Evolutionary conservation across 92 coral and sea anemone species (phyloP).

Genomic region (Metridium senile): DNA sequence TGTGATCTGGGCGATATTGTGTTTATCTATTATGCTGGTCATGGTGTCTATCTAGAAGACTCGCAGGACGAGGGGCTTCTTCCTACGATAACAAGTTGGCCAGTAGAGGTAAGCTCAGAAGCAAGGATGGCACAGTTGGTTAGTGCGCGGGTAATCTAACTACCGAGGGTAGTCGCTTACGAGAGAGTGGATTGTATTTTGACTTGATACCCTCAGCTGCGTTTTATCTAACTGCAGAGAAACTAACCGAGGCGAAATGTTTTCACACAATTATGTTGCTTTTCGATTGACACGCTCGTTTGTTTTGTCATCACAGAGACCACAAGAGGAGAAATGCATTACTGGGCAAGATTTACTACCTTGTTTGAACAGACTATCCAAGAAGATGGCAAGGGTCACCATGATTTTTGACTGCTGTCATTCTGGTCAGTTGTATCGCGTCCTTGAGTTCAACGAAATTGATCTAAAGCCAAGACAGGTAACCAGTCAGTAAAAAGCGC

Average conservation of each 20-base stretch:
- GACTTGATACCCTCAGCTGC: too few relatives aligned
- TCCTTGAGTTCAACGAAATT: constrained; percentile 8
- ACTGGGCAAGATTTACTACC: constrained; percentile 15
- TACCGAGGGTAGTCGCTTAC: not conserved
- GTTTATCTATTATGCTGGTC: constrained; percentile 14
- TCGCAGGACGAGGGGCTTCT: constrained; percentile 18
- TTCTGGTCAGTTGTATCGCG: constrained; percentile 31
- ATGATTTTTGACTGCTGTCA: constrained; percentile 25
- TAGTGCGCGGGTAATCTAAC: not conserved
- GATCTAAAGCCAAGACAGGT: constrained; percentile 4
- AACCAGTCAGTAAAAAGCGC: too few relatives aligned
- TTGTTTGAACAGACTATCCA: not conserved
- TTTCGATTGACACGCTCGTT: too few relatives aligned
- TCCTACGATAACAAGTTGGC: not conserved
- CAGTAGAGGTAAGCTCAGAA: not conserved
- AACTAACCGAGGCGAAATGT: too few relatives aligned
- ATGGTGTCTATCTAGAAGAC: constrained; percentile 6
- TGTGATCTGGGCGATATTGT: not conserved
- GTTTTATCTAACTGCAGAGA: too few relatives aligned
- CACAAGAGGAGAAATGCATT: not conserved
- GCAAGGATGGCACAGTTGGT: too few relatives aligned
- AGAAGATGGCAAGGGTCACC: not conserved
- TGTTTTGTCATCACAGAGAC: not conserved
- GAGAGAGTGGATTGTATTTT: not conserved
- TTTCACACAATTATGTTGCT: too few relatives aligned